A percentile compares a stretch with the other conserved stretches of the same genome.
Conservation (phyloP, 1,140 invertebrate species). For the Mylabris phalerata region DNA sequence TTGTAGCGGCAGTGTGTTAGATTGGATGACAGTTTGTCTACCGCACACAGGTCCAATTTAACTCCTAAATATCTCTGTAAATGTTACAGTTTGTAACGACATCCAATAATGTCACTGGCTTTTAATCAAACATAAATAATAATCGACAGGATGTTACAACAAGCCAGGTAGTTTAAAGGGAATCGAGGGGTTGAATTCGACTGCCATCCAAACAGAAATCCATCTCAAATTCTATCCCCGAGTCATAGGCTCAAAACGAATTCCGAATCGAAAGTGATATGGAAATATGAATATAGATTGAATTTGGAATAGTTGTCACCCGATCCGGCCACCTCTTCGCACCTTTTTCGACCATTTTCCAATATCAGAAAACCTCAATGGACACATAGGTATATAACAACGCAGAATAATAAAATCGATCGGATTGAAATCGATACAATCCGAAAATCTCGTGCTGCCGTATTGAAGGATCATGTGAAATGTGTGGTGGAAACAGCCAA, state of each 20-base stretch:
- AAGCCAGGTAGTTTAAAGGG: too few relatives aligned
- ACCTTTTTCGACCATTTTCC: not conserved
- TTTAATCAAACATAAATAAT: too few relatives aligned
- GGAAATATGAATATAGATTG: slow-evolving; percentile 25
- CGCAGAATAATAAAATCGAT: too few relatives aligned
- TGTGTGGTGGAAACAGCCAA: slow-evolving; percentile 10
- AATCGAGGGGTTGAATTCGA: too few relatives aligned
- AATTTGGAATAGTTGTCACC: slow-evolving; percentile 15
- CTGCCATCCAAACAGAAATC: too few relatives aligned
- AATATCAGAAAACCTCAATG: not conserved
- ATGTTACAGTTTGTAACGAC: slow-evolving; percentile 7
- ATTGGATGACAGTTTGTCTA: slow-evolving; percentile 9
- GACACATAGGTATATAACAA: not conserved
- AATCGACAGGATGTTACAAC: too few relatives aligned
- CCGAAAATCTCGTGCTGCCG: not conserved
- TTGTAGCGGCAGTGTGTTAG: not conserved
- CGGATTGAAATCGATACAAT: not conserved
- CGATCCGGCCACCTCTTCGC: slow-evolving; percentile 11
- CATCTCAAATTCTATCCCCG: too few relatives aligned
- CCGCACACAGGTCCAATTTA: slow-evolving; percentile 7
- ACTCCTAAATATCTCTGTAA: not conserved
- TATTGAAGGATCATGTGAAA: not conserved
- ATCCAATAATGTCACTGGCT: not conserved
- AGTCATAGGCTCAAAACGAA: slow-evolving; percentile 6
- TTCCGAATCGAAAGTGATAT: slow-evolving; percentile 14